Evolutionary conservation across 2,113 vertebrate genomes (phyloP), one percentile per base, ranked within the genome.

Genomic region (Canis aureus): DNA sequence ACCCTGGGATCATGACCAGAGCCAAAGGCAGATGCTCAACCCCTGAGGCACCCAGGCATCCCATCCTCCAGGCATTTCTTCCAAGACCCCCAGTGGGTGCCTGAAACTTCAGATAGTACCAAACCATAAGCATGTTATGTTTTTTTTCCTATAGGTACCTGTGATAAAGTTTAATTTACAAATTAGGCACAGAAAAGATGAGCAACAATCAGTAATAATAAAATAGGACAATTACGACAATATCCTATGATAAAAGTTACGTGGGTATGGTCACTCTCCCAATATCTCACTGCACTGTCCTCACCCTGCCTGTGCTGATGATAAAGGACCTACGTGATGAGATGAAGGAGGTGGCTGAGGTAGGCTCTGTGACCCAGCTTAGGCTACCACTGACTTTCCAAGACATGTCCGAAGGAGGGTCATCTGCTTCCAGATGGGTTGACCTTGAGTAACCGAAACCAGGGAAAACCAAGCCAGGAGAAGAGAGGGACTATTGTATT

Each of bases 401-500:
- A 79, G 29, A 55, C 20, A 20, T 9, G 10, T n/a, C 51, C 7
- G 76, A 19, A 19, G 76, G 51, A 32, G 2, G 51, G 4, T 20
- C 43, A 32, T 5, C 29, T 7, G 10, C 49, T 79, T 11, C 76
- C 51, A 79, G 51, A n/a, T 1, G 10, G 49, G 16, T 8, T 27
- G 73, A 73, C 35, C 2, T 4, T 4, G 19, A 38, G 69, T 22
- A 23, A 43, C 69, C 23, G 35, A 73, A 35, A 38, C 35, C 69
- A 38, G 20, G 35, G 35, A 73, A 38, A 12, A 11, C 69, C 11
- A 73, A 12, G 35, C 20, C 35, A 12, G 4, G 20, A 20, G 69
- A 38, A 38, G 43, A 23, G 11, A 35, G 19, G 35, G 35, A 12
- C 6, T 1, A 3, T 3, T 0, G 38, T 51, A 5, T 9, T 32